These are phyloP conservation scores for Leucoma salicis DNA, from an alignment of 2,888 invertebrate genomes.

Conservation along the genomic window DNA sequence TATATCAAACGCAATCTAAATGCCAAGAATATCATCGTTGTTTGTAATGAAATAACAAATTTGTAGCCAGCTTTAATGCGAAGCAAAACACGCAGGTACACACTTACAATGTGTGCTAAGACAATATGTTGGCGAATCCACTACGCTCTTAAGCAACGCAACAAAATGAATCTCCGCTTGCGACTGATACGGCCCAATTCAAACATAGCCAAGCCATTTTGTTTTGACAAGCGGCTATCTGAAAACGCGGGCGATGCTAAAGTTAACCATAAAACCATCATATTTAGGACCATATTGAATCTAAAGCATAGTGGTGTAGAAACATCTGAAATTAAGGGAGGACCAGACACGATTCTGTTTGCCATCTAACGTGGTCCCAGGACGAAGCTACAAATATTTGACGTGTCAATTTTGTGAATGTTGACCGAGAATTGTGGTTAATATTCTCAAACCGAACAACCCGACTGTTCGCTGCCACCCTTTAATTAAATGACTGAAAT, in stretches of 20 bases:
- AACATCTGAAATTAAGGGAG: slow-evolving; percentile 82
- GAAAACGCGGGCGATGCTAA: slow-evolving; percentile 41
- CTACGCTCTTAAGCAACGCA: slow-evolving; percentile 80
- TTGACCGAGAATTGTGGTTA: slow-evolving; percentile 82
- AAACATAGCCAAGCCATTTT: slow-evolving; percentile 81
- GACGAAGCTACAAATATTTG: slow-evolving; percentile 83
- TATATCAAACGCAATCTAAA: slow-evolving; percentile 77
- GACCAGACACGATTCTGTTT: slow-evolving; percentile 81
- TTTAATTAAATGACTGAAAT: slow-evolving; percentile 79
- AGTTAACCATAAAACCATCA: slow-evolving; percentile 46
- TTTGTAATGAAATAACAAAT: slow-evolving; percentile 81
- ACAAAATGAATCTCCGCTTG: slow-evolving; percentile 81
- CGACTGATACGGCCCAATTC: slow-evolving; percentile 82
- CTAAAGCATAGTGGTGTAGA: slow-evolving; percentile 48
- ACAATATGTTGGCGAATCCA: slow-evolving; percentile 78
- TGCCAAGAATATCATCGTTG: slow-evolving; percentile 80
- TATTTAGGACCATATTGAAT: slow-evolving; percentile 48
- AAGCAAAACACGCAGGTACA: slow-evolving; percentile 75
- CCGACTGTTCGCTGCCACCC: slow-evolving; percentile 63
- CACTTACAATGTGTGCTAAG: slow-evolving; percentile 77
- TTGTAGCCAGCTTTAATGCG: slow-evolving; percentile 81
- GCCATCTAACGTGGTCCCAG: slow-evolving; percentile 81
- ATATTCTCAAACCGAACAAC: slow-evolving; percentile 76
- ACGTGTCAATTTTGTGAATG: slow-evolving; percentile 83
- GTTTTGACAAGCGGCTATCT: slow-evolving; percentile 79